Base-by-base conservation (phyloP, 2,888 invertebrate species). In the Axea sp. region DNA sequence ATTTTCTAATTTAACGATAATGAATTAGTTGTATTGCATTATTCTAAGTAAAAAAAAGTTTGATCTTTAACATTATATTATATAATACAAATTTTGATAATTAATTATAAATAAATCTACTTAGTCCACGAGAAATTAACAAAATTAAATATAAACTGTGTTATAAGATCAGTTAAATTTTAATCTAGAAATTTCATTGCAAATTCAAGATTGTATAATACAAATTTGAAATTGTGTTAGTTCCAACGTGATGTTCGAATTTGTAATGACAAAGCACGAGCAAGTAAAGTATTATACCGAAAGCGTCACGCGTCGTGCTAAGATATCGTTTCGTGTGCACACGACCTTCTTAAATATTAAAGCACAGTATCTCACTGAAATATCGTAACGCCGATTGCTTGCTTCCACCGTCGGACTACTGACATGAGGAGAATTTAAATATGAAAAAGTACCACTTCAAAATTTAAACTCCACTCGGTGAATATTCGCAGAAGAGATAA, bases 401-500 rank as follows among this genome's bases (percentile, higher is more conserved):
- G 65, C 55, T 76, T 71, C 45, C 67, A 71, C 67, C 59, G 51
- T 73, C 30, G 67, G 57, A 71, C 67, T 67, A 71, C 71, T 74
- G 76, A 64, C 67, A 64, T 75, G 77, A 55, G 53, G 76, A 59
- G 67, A 80, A 81, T 80, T 81, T 81, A 80, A 80, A 79, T 78
- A 80, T 78, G 80, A 81, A 77, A 79, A 79, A 80, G 75, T 72
- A 35, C 71, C 76, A 49, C 77, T 81, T 77, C 78, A 77, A 81
- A 81, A 80, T 82, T 82, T 82, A 79, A 76, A 81, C 76, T 74
- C 77, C 75, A 78, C 79, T 78, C 73, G 68, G 57, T 28, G 73
- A 73, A 76, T 49, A 60, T 43, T 67, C 47, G 60, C 33, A 37
- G 24, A 62, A 53, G 55, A 71, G 71, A 68, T 53, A 75, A 73